Conservation (phyloP, 2,797 vertebrate genomes). For the Schizopygopsis pylzovi region DNA sequence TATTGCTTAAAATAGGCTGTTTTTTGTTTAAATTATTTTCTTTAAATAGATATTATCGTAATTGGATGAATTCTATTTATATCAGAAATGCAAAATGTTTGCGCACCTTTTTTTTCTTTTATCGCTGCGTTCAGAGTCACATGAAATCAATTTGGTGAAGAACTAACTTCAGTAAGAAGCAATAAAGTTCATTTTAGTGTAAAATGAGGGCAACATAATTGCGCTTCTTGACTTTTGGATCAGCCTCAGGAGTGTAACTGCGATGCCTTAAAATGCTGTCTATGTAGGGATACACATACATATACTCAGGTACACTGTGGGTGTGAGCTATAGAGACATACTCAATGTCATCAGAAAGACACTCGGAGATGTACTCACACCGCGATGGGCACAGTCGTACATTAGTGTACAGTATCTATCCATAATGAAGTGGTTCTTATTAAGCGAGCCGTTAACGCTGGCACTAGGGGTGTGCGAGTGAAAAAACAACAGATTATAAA, state of each 20-base stretch:
- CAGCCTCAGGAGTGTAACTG: not conserved
- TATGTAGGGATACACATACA: not conserved
- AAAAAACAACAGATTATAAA: no score
- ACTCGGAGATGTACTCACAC: no score
- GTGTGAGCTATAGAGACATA: no score
- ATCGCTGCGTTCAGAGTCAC: not conserved
- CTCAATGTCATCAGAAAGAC: no score
- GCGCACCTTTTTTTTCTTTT: not conserved
- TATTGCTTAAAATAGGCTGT: not conserved
- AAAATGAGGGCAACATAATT: not conserved
- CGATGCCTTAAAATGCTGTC: not conserved
- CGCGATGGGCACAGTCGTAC: no score
- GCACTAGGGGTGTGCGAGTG: not conserved
- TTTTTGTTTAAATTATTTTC: not conserved
- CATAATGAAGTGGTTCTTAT: constrained; percentile 38
- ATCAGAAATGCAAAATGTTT: not conserved
- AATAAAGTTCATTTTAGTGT: not conserved
- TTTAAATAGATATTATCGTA: not conserved
- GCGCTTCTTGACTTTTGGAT: not conserved
- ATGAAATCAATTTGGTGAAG: not conserved
- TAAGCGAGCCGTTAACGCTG: not conserved
- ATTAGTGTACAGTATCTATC: no score
- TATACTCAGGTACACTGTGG: no score
- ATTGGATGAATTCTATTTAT: not conserved
- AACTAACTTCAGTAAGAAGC: not conserved